Percentiles rank a stretch among this genome's conserved stretches.
phyloP scores from a whole-genome alignment of 2,113 vertebrate genomes.

The Nibea coibor region DNA sequence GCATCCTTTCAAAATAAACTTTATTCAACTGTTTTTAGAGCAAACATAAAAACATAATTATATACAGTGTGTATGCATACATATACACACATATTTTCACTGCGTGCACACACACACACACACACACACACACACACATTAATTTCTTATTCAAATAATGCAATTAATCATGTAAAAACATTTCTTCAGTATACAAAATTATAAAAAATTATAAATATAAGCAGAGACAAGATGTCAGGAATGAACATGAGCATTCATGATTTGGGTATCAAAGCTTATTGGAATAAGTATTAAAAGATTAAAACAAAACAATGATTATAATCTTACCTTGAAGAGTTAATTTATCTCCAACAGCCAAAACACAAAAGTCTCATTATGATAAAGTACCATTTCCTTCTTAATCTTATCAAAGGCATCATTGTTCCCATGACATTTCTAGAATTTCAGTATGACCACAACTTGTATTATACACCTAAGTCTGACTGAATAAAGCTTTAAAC shows the following conservation, averaged over 20 bases:
- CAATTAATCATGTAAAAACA: background rate
- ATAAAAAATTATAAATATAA: background rate
- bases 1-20: constrained; percentile 2
- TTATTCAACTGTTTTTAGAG: constrained; percentile 29
- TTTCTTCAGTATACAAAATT: background rate
- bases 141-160: too few relatives aligned
- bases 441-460: background rate
- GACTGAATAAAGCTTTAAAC: background rate
- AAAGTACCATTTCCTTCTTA: too few relatives aligned
- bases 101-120: too few relatives aligned
- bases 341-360: background rate
- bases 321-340: too few relatives aligned
- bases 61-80: background rate
- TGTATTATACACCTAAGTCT: background rate
- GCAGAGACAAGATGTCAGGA: background rate
- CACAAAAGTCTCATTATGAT: rapidly evolving
- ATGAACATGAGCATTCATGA: background rate
- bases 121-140: background rate
- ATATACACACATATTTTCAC: too few relatives aligned
- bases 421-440: background rate
- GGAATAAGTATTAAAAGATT: background rate
- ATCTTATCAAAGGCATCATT: background rate
- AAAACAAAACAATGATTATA: background rate
- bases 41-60: background rate
- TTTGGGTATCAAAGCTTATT: background rate